A percentile compares a stretch with the other conserved stretches of the same genome.
phyloP scores from a whole-genome alignment of 2,888 invertebrate species.

The Geotrupes spiniger region DNA sequence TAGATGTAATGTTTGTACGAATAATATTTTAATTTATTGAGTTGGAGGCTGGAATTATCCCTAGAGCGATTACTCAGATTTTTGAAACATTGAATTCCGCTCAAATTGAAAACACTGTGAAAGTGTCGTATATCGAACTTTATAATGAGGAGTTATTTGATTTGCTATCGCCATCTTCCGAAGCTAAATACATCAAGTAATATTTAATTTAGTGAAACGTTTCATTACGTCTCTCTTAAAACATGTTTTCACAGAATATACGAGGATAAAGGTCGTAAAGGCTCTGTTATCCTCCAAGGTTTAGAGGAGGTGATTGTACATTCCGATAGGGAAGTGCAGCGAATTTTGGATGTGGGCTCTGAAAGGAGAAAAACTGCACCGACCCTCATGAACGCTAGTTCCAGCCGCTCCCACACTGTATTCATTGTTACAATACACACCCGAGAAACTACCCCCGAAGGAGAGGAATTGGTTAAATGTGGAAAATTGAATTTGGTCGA shows the following conservation, averaged over 20 bases:
- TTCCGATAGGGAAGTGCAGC: conserved; percentile 83
- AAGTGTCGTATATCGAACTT: conserved; percentile 90
- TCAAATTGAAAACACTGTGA: conserved; percentile 81
- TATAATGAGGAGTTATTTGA: conserved; percentile 97
- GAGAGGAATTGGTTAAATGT: conserved; percentile 88
- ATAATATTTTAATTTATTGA: conserved; percentile 10
- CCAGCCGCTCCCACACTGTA: conserved; percentile 94
- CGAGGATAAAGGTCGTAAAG: conserved; percentile 77
- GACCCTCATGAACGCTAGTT: conserved; percentile 91
- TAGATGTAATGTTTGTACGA: background rate
- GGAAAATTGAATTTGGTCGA: conserved; percentile 98
- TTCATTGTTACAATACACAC: conserved; percentile 93
- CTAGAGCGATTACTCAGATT: conserved; percentile 84
- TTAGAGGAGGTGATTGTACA: conserved; percentile 88
- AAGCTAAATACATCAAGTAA: conserved; percentile 55
- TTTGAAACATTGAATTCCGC: conserved; percentile 79
- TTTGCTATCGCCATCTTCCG: conserved; percentile 62
- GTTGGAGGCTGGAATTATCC: conserved; percentile 86
- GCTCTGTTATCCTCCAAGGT: conserved; percentile 88
- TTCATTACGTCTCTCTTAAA: background rate
- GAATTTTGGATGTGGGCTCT: conserved; percentile 83
- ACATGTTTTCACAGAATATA: conserved; percentile 56
- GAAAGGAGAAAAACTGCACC: conserved; percentile 85
- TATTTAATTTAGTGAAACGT: conserved; percentile 50
- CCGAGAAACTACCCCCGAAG: conserved; percentile 83